A percentile compares a stretch with the other conserved stretches of the same genome.
Evolutionary conservation across 64 coral and sea anemone genomes (phyloP).

Genomic region (Pachyseris speciosa): DNA sequence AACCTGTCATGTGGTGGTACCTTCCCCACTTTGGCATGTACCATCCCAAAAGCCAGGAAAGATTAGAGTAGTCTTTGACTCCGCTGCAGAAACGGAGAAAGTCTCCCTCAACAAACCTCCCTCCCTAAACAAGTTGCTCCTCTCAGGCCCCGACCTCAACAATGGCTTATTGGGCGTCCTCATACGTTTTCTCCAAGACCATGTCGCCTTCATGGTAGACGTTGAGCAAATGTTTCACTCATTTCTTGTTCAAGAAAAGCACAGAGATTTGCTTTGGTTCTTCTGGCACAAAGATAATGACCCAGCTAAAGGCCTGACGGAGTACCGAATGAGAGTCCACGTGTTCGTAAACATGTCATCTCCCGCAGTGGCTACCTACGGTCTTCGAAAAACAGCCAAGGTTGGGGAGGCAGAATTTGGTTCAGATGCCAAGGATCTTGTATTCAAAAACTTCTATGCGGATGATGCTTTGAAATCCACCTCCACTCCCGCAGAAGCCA

Average conservation of each 20-base stretch:
- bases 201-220: background rate
- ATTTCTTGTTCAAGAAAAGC: background rate
- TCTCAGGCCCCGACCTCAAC: background rate
- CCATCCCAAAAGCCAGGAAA: background rate
- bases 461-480: background rate
- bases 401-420: background rate
- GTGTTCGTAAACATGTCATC: background rate
- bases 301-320: background rate
- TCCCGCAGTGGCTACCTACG: background rate
- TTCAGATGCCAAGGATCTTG: background rate
- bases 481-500: background rate
- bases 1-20: background rate
- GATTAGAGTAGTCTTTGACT: background rate
- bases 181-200: background rate
- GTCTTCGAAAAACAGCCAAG: background rate
- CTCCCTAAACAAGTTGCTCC: background rate
- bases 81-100: background rate
- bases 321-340: background rate
- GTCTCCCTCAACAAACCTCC: too few species aligned
- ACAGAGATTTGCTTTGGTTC: background rate
- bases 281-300: background rate
- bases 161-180: background rate
- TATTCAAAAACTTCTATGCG: background rate
- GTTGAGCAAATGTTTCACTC: conserved; percentile 4
- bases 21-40: conserved; percentile 3